Evolutionary conservation across 1,140 invertebrate species (phyloP).

Genomic region (Drosophila rufa): DNA sequence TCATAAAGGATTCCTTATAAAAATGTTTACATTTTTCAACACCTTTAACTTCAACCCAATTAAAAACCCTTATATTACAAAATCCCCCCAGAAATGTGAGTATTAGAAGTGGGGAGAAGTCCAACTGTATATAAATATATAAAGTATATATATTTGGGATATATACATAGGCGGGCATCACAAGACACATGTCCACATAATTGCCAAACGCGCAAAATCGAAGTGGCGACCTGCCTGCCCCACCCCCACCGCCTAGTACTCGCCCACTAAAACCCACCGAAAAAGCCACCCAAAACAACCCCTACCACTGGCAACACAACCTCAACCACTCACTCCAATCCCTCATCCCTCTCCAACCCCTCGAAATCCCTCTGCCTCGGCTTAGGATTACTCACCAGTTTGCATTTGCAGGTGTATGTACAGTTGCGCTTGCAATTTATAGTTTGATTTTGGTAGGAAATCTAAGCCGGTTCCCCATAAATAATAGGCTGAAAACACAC

Average conservation of each 20-base stretch:
- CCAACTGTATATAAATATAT: slow-evolving; percentile 24
- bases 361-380: slow-evolving; percentile 15
- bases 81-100: background rate
- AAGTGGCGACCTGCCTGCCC: slow-evolving; percentile 55
- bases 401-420: slow-evolving; percentile 59
- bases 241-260: slow-evolving; percentile 21
- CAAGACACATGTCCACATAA: slow-evolving; percentile 82
- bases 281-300: slow-evolving; percentile 21
- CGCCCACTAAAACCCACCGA: slow-evolving; percentile 12
- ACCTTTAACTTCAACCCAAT: background rate
- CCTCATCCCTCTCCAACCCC: slow-evolving; percentile 1
- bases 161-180: slow-evolving; percentile 64
- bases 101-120: background rate
- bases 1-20: too few species aligned
- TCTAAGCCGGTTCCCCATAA: slow-evolving; percentile 35
- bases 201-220: slow-evolving; percentile 83
- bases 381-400: slow-evolving; percentile 54
- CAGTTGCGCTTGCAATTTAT: slow-evolving; percentile 71
- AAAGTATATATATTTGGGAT: slow-evolving; percentile 17
- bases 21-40: background rate
- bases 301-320: slow-evolving; percentile 11
- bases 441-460: slow-evolving; percentile 36
- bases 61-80: background rate
- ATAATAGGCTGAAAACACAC: slow-evolving; percentile 23
- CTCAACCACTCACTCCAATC: slow-evolving; percentile 1